Evolutionary conservation across 2,888 invertebrate species (phyloP).

Genomic region (Azorinus chamasolen): DNA sequence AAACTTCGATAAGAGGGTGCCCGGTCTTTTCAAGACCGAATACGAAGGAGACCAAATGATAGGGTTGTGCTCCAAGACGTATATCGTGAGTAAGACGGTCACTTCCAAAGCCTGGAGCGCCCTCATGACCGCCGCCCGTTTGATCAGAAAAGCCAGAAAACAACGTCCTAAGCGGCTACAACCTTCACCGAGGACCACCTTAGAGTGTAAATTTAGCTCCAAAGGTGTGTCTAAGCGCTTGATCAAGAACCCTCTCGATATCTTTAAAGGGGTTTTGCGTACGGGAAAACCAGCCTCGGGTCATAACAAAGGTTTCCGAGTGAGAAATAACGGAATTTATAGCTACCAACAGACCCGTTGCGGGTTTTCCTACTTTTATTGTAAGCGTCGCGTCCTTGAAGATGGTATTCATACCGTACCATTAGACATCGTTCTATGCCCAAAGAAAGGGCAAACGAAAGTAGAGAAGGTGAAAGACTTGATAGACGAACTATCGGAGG

Average conservation of each 20-base stretch:
- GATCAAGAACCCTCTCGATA: constrained; percentile 22
- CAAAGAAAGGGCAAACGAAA: constrained; percentile 6
- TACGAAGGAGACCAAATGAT: neutral
- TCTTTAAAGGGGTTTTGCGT: constrained; percentile 25
- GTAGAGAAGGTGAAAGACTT: neutral
- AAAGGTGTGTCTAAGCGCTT: constrained; percentile 30
- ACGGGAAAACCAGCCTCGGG: too few species aligned
- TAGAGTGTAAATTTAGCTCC: constrained; percentile 44
- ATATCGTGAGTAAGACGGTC: neutral
- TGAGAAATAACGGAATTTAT: too few species aligned
- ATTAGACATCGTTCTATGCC: constrained; percentile 30
- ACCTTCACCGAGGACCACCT: neutral
- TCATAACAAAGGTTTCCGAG: too few species aligned
- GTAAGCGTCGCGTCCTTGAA: constrained; percentile 30
- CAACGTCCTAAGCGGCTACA: constrained; percentile 4
- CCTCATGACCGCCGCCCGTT: constrained; percentile 1
- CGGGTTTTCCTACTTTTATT: too few species aligned
- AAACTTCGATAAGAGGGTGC: constrained; percentile 27
- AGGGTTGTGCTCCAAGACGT: neutral
- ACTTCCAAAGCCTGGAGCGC: neutral
- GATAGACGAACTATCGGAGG: constrained; percentile 20
- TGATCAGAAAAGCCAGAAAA: constrained; percentile 14
- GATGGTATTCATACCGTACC: constrained; percentile 36
- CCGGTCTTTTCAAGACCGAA: constrained; percentile 32
- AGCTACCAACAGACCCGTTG: too few species aligned